Evolutionary conservation across 2,113 vertebrate genomes (phyloP).

Genomic region (Lagopus muta): DNA sequence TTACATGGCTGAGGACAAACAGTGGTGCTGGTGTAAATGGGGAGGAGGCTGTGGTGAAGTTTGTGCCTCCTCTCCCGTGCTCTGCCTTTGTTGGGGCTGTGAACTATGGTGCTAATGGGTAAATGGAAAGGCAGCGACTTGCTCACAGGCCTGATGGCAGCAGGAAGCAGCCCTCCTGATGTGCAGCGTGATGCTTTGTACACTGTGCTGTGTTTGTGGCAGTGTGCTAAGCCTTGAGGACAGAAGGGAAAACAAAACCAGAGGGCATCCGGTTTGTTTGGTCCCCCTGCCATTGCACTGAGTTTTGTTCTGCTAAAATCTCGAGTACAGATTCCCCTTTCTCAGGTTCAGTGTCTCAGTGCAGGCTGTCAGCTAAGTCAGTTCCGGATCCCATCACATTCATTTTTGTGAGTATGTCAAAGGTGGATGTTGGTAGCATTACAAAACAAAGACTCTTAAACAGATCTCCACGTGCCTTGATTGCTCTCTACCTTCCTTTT

Average conservation of each 20-base stretch:
- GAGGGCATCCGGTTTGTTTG: fast-evolving
- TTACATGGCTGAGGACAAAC: neutral
- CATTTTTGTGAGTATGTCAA: fast-evolving
- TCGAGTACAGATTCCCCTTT: fast-evolving
- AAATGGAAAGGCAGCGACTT: neutral
- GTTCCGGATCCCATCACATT: fast-evolving
- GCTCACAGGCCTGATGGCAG: fast-evolving
- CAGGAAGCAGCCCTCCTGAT: neutral
- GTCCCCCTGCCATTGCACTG: fast-evolving
- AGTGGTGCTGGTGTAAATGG: neutral
- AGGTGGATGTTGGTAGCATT: neutral
- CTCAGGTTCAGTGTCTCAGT: too few species aligned
- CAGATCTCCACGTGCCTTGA: neutral
- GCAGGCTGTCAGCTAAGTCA: fast-evolving
- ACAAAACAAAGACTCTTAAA: neutral
- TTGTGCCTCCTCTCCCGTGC: neutral
- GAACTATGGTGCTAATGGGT: fast-evolving
- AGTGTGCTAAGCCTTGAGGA: fast-evolving
- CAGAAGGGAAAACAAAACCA: too few species aligned
- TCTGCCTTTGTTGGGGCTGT: fast-evolving
- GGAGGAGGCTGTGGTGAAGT: neutral
- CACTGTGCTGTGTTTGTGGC: neutral
- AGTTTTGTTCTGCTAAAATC: neutral
- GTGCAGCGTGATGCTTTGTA: too few species aligned
- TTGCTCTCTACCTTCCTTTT: neutral